phyloP scores from a whole-genome alignment of 2,113 vertebrate genomes.

The Proterorhinus semilunaris region DNA sequence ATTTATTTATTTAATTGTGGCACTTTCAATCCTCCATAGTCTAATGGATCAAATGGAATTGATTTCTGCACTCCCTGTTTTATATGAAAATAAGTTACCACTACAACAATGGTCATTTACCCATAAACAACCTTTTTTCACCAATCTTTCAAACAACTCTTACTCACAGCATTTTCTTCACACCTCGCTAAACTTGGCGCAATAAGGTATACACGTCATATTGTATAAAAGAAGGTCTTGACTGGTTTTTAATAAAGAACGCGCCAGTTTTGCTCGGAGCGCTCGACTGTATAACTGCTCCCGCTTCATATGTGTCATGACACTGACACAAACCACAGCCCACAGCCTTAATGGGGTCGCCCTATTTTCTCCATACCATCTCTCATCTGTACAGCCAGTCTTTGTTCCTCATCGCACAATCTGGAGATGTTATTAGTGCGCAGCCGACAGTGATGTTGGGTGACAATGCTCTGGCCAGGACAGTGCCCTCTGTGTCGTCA shows the following conservation, averaged over 20 bases:
- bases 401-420: constrained; percentile 72
- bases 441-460: constrained; percentile 74
- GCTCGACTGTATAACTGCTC: constrained; percentile 57
- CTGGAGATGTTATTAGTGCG: constrained; percentile 77
- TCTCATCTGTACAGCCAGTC: constrained; percentile 44
- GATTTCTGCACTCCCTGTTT: constrained; percentile 35
- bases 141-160: no score
- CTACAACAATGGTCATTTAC: no score
- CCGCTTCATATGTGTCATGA: constrained; percentile 52
- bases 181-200: neutral
- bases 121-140: no score
- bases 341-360: constrained; percentile 61
- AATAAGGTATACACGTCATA: neutral
- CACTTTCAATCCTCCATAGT: no score
- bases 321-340: constrained; percentile 59
- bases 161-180: neutral
- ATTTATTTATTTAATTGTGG: no score
- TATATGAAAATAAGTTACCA: constrained; percentile 27
- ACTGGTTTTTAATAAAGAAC: constrained; percentile 26
- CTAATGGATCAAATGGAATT: no score
- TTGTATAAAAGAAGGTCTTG: neutral
- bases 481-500: constrained; percentile 64
- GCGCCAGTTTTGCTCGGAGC: constrained; percentile 41
- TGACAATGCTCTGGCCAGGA: constrained; percentile 77
- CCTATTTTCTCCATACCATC: constrained; percentile 49